Base-by-base conservation (phyloP, 2,797 vertebrate genomes). In the Liasis olivaceus region DNA sequence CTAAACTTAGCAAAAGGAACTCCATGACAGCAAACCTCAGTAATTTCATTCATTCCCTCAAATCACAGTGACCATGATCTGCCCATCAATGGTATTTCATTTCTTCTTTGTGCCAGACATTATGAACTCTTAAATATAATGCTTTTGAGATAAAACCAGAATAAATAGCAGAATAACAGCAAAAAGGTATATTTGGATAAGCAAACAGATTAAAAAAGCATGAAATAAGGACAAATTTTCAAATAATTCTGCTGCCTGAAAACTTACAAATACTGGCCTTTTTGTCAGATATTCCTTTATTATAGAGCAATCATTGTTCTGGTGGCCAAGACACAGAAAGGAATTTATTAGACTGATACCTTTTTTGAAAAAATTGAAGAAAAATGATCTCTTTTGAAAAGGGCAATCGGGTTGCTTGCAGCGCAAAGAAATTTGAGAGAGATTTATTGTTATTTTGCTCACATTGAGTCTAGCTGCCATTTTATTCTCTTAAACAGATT, bases 191-290 rank as follows among this genome's bases (percentile, higher is more conserved):
- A 5, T 7, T 26, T 36, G 22, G 26, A 60, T 60, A n/a, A 36
- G 31, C 56, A 60, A 42, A 13, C 63, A 31, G 20, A 9, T 86
- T 66, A 15, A 64, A 86, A 66, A 54, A 60, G 15, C 20, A 20
- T 59, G 6, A 13, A 14, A 47, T 24, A 81, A 77, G 69, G 17
- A 7, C 36, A n/a, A 56, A 12, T 31, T 28, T 28, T 28, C 26
- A 42, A 0, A 7, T 42, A 64, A 42, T 17, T 6, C 0, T 31
- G 58, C 15, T 87, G 1, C 36, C 56, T 88, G 87, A 51, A 95
- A 93, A 94, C 63, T 6, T 93, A 89, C 56, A 93, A 95, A 62
- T 89, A 93, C 8, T 56, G 31, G 22, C 56, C 63, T 28, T 26
- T 88, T 94, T 91, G 87, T 81, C 31, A 87, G 84, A 91, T 90